Base-by-base conservation (phyloP, 2,113 vertebrate genomes). In the Rhineura floridana region DNA sequence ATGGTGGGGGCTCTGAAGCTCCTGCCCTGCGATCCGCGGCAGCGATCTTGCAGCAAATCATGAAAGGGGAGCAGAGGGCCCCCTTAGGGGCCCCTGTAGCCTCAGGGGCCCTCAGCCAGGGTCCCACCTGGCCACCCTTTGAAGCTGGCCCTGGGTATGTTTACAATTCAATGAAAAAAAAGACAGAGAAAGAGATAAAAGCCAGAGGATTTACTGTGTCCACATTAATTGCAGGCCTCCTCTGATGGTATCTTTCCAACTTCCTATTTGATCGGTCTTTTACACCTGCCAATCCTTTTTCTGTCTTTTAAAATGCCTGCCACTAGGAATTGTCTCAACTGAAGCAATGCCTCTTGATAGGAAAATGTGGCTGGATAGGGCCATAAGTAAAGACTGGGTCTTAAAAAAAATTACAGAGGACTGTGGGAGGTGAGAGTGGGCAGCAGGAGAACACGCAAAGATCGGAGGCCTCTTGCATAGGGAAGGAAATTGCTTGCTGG, bases 401-500 rank as follows among this genome's bases (percentile, higher is more conserved):
- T 55, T 25, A n/a, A 21, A 65, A 77, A 88, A 93, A 91, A 78
- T 89, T 89, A 1, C 67, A 80, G 36, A 15, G 81, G 89, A 81
- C 8, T 39, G 21, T 42, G 44, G 6, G 50, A 86, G 88, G 46
- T 28, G n/a, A 52, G 62, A 87, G 12, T 62, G 9, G 87, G 88
- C 90, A 91, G 81, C 59, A 72, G 44, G 75, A 88, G 3, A 80
- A 69, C 77, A 69, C 7, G 67, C 48, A 39, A 89, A 28, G 69
- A 91, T 82, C 15, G 23, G 92, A 91, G 86, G 87, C 72, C 65
- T 84, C 76, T 21, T 55, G 70, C 93, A 87, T 87, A 72, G 46
- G 84, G 89, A 89, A 93, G 7, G 4, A 67, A 91, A 77, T 90
- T 92, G 92, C 87, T 33, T 90, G 91, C 86, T 90, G 93, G 89